A percentile compares a stretch with the other conserved stretches of the same genome.
Evolutionary conservation across 2,888 invertebrate genomes (phyloP).

Genomic region (Ceramica pisi): DNA sequence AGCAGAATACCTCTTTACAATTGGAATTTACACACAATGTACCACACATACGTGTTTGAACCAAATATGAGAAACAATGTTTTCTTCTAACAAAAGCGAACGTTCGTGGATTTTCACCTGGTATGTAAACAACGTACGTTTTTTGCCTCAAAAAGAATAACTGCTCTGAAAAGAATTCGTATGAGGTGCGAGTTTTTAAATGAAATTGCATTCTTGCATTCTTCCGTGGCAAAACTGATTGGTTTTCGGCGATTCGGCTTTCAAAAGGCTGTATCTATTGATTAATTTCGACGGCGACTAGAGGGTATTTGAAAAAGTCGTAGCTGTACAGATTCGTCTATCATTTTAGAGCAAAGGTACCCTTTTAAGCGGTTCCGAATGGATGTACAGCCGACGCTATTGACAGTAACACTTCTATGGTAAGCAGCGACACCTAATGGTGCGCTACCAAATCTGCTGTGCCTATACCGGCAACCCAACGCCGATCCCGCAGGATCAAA

Average conservation of each 20-base stretch:
- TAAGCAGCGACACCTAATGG: no score
- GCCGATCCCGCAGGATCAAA: no score
- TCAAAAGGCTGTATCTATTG: background rate
- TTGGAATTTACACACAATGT: background rate
- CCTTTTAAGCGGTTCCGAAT: no score
- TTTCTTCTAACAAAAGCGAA: constrained; percentile 38
- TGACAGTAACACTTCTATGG: no score
- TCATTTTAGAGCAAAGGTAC: no score
- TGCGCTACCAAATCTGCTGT: no score
- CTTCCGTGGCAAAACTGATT: constrained; percentile 45
- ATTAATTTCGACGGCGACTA: constrained; percentile 1
- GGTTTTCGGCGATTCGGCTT: constrained; percentile 43
- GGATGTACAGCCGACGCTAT: no score
- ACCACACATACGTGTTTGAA: background rate
- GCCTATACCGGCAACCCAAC: no score
- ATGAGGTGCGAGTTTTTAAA: constrained; percentile 41
- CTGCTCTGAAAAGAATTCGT: constrained; percentile 25
- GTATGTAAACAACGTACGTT: constrained; percentile 19
- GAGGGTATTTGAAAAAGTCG: background rate
- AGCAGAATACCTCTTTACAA: constrained; percentile 19
- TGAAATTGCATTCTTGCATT: constrained; percentile 49
- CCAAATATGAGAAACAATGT: constrained; percentile 44
- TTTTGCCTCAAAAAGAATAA: constrained; percentile 32
- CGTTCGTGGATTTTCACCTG: constrained; percentile 29
- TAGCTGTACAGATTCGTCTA: no score